phyloP scores from a whole-genome alignment of 35 echinoderm and acorn worm genomes.

The Ophioderma brevispina region DNA sequence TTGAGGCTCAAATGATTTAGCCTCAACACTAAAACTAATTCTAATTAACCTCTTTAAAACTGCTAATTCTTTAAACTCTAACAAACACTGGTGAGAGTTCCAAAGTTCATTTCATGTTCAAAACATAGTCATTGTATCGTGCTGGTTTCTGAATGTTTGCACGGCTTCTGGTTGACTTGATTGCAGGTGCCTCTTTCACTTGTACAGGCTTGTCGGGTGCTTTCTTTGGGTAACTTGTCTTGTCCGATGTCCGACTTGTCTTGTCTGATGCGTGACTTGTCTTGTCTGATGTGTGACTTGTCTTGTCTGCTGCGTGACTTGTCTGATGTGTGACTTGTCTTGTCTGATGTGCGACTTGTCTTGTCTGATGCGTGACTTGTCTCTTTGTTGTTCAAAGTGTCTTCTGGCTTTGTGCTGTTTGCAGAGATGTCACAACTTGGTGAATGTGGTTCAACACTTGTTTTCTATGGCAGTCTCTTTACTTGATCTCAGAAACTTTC shows the following conservation, averaged over 20 bases:
- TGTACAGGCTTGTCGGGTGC: neutral
- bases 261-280: too few relatives aligned
- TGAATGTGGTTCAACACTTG: neutral
- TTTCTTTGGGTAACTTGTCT: neutral
- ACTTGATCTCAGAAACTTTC: constrained; percentile 28
- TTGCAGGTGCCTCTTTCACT: neutral
- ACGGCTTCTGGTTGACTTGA: neutral
- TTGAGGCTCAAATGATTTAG: too few relatives aligned
- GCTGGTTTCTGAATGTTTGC: constrained; percentile 23
- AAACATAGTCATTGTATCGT: constrained; percentile 22
- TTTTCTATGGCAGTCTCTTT: neutral
- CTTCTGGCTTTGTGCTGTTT: too few relatives aligned
- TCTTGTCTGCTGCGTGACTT: neutral
- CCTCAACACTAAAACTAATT: too few relatives aligned
- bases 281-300: too few relatives aligned
- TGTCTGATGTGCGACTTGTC: too few relatives aligned
- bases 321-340: neutral
- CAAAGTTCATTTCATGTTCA: neutral
- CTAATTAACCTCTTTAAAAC: too few relatives aligned
- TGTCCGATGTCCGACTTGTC: too few relatives aligned
- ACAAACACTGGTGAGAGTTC: too few relatives aligned
- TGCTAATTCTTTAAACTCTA: too few relatives aligned
- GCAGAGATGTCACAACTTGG: neutral
- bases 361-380: too few relatives aligned
- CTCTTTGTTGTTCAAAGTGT: too few relatives aligned